A percentile compares a stretch with the other conserved stretches of the same genome.
These are phyloP conservation scores for Chesias legatella DNA, from an alignment of 2,888 invertebrate genomes.

Conservation along the genomic window DNA sequence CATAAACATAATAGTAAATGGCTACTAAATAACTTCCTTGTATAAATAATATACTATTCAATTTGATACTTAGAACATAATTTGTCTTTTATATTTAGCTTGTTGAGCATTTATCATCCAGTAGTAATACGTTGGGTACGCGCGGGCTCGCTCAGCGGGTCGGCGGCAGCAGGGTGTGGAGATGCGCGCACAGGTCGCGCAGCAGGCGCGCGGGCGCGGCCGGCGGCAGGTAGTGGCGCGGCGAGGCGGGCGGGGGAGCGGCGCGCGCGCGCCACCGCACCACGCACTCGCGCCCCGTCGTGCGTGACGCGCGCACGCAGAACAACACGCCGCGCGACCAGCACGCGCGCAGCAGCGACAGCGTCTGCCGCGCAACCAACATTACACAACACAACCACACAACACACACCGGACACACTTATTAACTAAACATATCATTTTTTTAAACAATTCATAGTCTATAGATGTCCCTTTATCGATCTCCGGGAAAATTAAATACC, in stretches of 20 bases:
- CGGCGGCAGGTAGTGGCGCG: constrained; percentile 41
- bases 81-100: constrained; percentile 10
- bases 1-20: not conserved
- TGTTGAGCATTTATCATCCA: not conserved
- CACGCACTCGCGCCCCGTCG: constrained; percentile 94
- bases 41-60: constrained; percentile 7
- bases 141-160: not conserved
- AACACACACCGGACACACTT: too few species aligned
- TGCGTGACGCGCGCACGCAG: constrained; percentile 91
- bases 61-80: not conserved
- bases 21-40: constrained; percentile 14
- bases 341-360: constrained; percentile 87
- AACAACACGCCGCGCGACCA: constrained; percentile 93
- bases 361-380: constrained; percentile 80
- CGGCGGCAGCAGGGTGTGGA: not conserved
- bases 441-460: too few species aligned
- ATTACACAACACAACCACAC: too few species aligned
- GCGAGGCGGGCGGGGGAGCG: constrained; percentile 50
- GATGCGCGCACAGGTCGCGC: constrained; percentile 7
- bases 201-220: constrained; percentile 29
- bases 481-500: too few species aligned
- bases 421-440: too few species aligned
- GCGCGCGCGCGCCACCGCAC: constrained; percentile 87
- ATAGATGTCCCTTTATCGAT: too few species aligned
- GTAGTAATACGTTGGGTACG: too few species aligned